These are phyloP conservation scores for Jaculus jaculus DNA, from an alignment of 2,113 vertebrate genomes.

Conservation along the genomic window DNA sequence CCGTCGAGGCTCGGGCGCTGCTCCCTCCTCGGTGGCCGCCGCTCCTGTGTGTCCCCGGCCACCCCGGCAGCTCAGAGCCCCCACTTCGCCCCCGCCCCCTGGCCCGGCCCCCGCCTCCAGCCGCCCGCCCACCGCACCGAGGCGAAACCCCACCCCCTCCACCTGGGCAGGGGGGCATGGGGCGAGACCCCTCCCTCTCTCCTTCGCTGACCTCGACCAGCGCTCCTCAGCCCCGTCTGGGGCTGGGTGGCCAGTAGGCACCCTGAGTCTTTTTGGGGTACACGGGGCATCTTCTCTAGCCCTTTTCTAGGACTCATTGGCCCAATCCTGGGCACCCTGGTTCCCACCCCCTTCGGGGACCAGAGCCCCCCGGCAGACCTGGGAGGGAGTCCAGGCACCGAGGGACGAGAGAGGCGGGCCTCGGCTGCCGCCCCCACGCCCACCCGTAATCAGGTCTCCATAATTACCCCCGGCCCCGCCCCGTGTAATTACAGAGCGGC, in stretches of 20 bases:
- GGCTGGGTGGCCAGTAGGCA: not conserved
- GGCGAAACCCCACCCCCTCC: slow-evolving; percentile 71
- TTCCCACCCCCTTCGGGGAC: not conserved
- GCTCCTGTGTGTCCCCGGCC: slow-evolving; percentile 70
- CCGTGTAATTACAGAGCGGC: slow-evolving; percentile 72
- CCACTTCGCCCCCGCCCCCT: slow-evolving; percentile 66
- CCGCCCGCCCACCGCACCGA: slow-evolving; percentile 64
- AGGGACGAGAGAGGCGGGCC: slow-evolving; percentile 45
- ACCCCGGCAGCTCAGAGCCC: slow-evolving; percentile 62
- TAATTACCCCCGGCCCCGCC: slow-evolving; percentile 65
- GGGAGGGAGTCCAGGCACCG: slow-evolving; percentile 36
- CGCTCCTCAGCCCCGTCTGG: not conserved
- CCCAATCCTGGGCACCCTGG: not conserved
- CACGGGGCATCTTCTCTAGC: not conserved
- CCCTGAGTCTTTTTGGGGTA: not conserved
- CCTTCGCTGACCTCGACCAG: not conserved
- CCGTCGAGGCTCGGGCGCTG: slow-evolving; percentile 42
- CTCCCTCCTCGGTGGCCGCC: slow-evolving; percentile 57
- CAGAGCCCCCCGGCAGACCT: not conserved
- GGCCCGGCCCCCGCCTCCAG: slow-evolving; percentile 44
- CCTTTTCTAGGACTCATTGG: not conserved
- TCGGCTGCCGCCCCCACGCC: not conserved
- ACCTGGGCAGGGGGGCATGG: slow-evolving; percentile 46
- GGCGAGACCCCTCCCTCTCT: not conserved
- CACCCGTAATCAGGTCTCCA: slow-evolving; percentile 33